A percentile compares a stretch with the other conserved stretches of the same genome.
Conservation (phyloP, 2,113 vertebrate genomes). For the Ranitomeya imitator region DNA sequence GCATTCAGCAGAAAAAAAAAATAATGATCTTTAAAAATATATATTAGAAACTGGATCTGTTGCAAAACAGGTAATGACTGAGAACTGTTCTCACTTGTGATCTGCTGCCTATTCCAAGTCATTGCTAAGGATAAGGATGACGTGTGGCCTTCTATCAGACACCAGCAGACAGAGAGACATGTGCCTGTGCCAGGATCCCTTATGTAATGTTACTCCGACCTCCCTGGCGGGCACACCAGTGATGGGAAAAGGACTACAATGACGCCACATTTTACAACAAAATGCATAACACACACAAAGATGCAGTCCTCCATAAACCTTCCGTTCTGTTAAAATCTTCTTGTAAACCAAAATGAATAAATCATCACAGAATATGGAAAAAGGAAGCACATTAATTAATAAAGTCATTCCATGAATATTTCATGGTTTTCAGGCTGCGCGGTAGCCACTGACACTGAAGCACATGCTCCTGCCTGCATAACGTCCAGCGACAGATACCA, state of each 20-base stretch:
- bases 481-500: too few species aligned
- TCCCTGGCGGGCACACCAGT: background rate
- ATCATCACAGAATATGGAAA: background rate
- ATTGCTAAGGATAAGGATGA: background rate
- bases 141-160: too few species aligned
- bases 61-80: too few species aligned
- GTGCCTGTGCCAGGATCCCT: background rate
- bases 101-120: too few species aligned
- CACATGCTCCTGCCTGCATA: background rate
- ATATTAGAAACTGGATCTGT: too few species aligned
- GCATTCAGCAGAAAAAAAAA: too few species aligned
- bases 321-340: too few species aligned
- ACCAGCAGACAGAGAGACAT: background rate
- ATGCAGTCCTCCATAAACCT: background rate
- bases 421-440: slow-evolving; percentile 2
- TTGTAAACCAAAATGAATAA: background rate
- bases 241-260: background rate
- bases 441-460: background rate
- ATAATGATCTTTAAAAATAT: too few species aligned
- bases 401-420: slow-evolving; percentile 6
- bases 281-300: background rate
- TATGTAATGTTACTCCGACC: background rate
- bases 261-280: background rate
- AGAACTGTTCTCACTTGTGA: too few species aligned
- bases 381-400: slow-evolving; percentile 33